Evolutionary conservation across 2,888 invertebrate genomes (phyloP).

Genomic region (Dorcus hopei): DNA sequence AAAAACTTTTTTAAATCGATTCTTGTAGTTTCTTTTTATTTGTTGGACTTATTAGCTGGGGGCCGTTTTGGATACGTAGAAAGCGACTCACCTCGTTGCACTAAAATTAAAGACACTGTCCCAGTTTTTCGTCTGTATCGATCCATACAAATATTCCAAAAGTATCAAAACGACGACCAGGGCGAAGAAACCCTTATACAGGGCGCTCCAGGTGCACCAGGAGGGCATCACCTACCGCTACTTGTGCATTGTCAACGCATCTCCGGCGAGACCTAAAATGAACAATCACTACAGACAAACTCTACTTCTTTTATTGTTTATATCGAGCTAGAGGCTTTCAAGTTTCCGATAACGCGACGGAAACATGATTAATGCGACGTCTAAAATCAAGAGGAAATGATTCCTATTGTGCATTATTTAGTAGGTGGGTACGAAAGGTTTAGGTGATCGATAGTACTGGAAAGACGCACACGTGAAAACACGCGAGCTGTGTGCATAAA

Average conservation of each 20-base stretch:
- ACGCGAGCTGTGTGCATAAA: no score
- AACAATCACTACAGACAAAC: neutral
- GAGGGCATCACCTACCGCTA: constrained; percentile 49
- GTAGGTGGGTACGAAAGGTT: no score
- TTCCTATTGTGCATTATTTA: no score
- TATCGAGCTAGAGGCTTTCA: neutral
- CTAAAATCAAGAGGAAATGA: no score
- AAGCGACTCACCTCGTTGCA: constrained; percentile 50
- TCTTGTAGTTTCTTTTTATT: no score
- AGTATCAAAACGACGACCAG: constrained; percentile 63
- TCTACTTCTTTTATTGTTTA: neutral
- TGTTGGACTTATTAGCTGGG: no score
- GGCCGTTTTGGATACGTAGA: no score
- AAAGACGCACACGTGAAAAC: no score
- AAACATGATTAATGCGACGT: no score
- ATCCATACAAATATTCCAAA: constrained; percentile 69
- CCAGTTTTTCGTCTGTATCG: constrained; percentile 54
- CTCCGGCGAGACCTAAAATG: constrained; percentile 9
- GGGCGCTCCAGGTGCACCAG: constrained; percentile 52
- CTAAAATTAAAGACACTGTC: constrained; percentile 43
- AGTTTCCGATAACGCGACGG: neutral
- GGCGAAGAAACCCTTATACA: constrained; percentile 56
- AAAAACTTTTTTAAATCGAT: no score
- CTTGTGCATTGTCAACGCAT: constrained; percentile 7
- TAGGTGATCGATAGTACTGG: no score